phyloP scores from a whole-genome alignment of 2,888 invertebrate species.

The Tetropium fuscum region DNA sequence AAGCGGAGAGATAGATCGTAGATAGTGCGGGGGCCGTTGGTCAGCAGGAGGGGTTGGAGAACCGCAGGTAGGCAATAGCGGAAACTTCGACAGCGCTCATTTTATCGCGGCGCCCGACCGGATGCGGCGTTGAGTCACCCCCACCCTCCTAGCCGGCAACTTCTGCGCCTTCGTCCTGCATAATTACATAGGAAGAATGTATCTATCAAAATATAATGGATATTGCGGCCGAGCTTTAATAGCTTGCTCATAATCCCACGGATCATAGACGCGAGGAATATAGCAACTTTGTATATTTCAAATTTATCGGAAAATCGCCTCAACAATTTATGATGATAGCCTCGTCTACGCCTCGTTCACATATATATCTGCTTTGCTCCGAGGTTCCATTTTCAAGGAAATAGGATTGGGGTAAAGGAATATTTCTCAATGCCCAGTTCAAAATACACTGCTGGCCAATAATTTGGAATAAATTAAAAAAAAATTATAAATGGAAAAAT shows the following conservation, averaged over 20 bases:
- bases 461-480: too few species aligned
- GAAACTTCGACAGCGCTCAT: slow-evolving; percentile 49
- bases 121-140: slow-evolving; percentile 49
- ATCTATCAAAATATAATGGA: slow-evolving; percentile 27
- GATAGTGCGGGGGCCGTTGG: slow-evolving; percentile 11
- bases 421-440: too few species aligned
- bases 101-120: slow-evolving; percentile 40
- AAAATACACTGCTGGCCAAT: too few species aligned
- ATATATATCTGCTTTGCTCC: too few species aligned
- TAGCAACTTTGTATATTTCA: too few species aligned
- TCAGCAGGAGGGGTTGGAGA: neutral
- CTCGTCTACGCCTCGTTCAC: too few species aligned
- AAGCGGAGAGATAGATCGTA: slow-evolving; percentile 19
- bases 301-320: too few species aligned
- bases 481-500: too few species aligned
- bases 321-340: too few species aligned
- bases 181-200: slow-evolving; percentile 38
- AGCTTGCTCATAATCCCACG: neutral
- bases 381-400: too few species aligned
- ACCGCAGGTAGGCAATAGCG: slow-evolving; percentile 48
- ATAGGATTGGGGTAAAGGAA: too few species aligned
- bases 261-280: too few species aligned
- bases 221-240: slow-evolving; percentile 7
- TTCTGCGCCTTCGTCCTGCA: slow-evolving; percentile 37
- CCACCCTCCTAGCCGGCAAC: slow-evolving; percentile 12